Evolutionary conservation across 2,113 vertebrate genomes (phyloP), one percentile per base, ranked within the genome.

Genomic region (Sander vitreus): DNA sequence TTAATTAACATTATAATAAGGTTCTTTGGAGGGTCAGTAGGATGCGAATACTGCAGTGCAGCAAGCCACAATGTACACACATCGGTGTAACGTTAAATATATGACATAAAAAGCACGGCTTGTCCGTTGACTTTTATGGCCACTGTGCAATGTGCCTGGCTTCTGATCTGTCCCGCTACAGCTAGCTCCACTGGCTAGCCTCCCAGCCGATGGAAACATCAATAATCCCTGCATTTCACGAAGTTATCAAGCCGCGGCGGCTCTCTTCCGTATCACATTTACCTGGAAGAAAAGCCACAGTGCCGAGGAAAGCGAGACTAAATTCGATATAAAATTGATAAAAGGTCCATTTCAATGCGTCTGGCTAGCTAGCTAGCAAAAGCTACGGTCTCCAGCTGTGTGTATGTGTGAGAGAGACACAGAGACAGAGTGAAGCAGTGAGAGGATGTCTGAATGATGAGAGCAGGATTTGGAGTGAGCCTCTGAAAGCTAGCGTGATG

Each of bases 141-240:
- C 76, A 53, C 66, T 3, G 73, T 47, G 72, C 63, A 57, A 36
- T 12, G 74, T 53, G 69, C 18, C 63, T 78, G 84, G 43, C 67
- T 83, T 23, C 60, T 80, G 77, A 79, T 78, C 85, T 85, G 91
- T 94, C 92, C 92, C 90, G 91, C 92, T 90, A 64, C 85, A 73
- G 91, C 83, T 92, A 93, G 85, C 91, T 79, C 68, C 84, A 0
- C 70, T 5, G 84, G 84, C 81, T 91, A 91, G 67, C 90, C 84
- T 70, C 76, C 72, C 73, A 58, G 76, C 69, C 82, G 23, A 1
- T 36, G 76, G 63, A 84, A 88, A 81, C 90, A 82, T 25, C 79
- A 63, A 69, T 36, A 89, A 79, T 27, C 57, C n/a, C 43, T 2
- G 68, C 80, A 23, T 83, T 85, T 83, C 54, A 53, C 47, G 43